These are phyloP conservation scores for Ceratothoa steindachneri DNA, from an alignment of 2,888 invertebrate genomes.

Conservation along the genomic window DNA sequence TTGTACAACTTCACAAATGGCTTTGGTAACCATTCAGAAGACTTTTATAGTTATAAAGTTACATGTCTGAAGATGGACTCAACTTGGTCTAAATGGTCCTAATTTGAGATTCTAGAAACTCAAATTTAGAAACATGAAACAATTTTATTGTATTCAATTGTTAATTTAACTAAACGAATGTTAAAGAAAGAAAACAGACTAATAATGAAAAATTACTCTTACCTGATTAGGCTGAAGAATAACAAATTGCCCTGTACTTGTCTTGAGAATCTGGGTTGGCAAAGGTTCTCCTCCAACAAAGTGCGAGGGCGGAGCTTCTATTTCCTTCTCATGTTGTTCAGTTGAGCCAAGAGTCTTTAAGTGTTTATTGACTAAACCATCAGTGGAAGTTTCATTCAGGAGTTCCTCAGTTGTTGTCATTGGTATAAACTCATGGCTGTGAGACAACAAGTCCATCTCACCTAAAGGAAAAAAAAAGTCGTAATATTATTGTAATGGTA, in stretches of 20 bases:
- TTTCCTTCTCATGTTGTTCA: background rate
- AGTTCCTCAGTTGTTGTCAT: conserved; percentile 9
- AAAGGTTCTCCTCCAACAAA: background rate
- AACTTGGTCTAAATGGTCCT: no score
- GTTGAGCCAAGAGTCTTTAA: background rate
- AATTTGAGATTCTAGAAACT: no score
- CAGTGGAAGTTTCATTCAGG: background rate
- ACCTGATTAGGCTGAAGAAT: conserved; percentile 42
- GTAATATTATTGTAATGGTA: no score
- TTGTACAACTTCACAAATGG: no score
- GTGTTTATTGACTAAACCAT: background rate
- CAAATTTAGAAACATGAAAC: no score
- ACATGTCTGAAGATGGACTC: no score
- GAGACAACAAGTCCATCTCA: conserved; percentile 37
- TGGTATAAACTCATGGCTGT: conserved; percentile 26
- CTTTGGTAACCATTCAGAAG: no score
- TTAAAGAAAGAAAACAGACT: no score
- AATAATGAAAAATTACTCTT: no score
- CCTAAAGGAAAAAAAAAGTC: conserved; percentile 15
- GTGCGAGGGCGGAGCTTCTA: background rate
- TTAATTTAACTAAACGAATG: no score
- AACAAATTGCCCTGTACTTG: conserved; percentile 35
- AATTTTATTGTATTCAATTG: no score
- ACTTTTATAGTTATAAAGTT: no score
- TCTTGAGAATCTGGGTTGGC: conserved; percentile 28